Conservation (phyloP, 2,888 invertebrate genomes). For the Biston betularia region DNA sequence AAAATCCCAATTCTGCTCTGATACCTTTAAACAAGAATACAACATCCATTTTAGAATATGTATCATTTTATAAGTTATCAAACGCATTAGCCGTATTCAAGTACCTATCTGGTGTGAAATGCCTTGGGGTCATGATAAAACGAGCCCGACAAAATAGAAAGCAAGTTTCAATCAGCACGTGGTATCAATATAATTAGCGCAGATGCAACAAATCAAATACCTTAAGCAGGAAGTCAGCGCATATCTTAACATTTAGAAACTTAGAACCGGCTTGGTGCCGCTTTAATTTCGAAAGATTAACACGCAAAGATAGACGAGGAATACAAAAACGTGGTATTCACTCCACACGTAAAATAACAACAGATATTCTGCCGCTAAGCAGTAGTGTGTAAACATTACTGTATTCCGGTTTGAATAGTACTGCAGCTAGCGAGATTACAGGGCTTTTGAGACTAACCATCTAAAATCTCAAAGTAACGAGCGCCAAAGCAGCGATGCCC, state of each 20-base stretch:
- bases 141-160: conserved; percentile 22
- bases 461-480: no score
- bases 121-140: conserved; percentile 9
- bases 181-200: not conserved
- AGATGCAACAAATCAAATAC: not conserved
- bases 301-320: not conserved
- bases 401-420: no score
- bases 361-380: no score
- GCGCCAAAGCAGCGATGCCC: no score
- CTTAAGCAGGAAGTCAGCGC: conserved; percentile 13
- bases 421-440: no score
- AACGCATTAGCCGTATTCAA: not conserved
- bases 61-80: not conserved
- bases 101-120: conserved; percentile 15
- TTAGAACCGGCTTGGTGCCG: conserved; percentile 8
- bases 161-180: not conserved
- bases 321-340: not conserved
- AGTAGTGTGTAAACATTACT: no score
- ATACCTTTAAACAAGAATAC: not conserved
- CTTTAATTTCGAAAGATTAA: not conserved
- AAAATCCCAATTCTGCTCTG: no score
- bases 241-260: conserved; percentile 20
- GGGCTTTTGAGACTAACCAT: no score
- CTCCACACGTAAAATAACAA: not conserved
- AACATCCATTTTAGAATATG: not conserved